Percentiles rank a stretch among this genome's conserved stretches.
Evolutionary conservation across 2,113 vertebrate species (phyloP).

Genomic region (Chionodraco myersi): DNA sequence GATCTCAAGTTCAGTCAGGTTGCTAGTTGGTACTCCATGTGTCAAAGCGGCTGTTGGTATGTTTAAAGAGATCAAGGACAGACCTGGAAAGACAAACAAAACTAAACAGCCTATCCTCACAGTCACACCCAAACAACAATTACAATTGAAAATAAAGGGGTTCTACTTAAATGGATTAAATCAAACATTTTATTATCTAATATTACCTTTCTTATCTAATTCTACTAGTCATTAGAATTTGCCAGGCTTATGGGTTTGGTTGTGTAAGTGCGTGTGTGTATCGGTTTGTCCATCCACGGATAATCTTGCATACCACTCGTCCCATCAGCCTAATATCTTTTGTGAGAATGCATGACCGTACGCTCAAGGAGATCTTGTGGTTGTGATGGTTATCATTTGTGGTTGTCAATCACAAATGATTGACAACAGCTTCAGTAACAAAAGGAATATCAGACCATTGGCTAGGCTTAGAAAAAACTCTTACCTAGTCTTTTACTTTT

Average conservation of each 20-base stretch:
- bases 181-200: constrained; percentile 7
- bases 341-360: neutral
- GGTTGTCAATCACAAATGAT: neutral
- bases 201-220: too few species aligned
- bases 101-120: too few species aligned
- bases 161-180: constrained; percentile 3
- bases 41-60: neutral
- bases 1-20: neutral
- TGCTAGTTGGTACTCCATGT: neutral
- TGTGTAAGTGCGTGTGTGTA: neutral
- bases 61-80: neutral
- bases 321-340: neutral
- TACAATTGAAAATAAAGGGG: neutral
- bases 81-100: too few species aligned
- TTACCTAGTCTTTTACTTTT: too few species aligned
- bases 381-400: neutral
- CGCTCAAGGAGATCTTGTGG: neutral
- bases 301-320: neutral
- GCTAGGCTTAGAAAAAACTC: neutral
- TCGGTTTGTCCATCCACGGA: neutral
- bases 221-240: too few species aligned
- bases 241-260: neutral
- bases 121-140: too few species aligned
- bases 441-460: neutral
- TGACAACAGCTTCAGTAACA: neutral